These are phyloP conservation scores for Dicyrtomina minuta DNA, from an alignment of 2,888 invertebrate species.

Conservation along the genomic window DNA sequence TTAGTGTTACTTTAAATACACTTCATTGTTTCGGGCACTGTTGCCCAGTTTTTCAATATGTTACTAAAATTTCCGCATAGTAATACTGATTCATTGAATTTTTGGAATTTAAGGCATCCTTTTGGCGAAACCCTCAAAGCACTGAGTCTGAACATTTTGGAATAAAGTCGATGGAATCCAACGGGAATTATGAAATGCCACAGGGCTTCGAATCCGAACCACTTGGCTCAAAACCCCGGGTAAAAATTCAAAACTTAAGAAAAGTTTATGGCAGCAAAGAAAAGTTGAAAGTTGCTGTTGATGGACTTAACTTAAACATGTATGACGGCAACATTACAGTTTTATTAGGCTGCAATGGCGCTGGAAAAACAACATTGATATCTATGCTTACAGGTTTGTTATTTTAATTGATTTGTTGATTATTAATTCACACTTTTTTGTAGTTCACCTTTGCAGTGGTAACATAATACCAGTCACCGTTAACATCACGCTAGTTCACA, in stretches of 20 bases:
- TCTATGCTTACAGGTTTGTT: conserved; percentile 66
- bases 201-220: conserved; percentile 57
- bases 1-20: too few relatives aligned
- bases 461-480: too few relatives aligned
- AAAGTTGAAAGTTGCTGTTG: conserved; percentile 64
- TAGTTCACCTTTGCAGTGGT: too few relatives aligned
- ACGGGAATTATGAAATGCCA: conserved; percentile 7
- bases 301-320: conserved; percentile 71
- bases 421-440: background rate
- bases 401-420: background rate
- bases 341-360: conserved; percentile 83
- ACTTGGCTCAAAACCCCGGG: conserved; percentile 55
- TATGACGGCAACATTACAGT: conserved; percentile 82
- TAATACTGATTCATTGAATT: background rate
- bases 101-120: conserved; percentile 12
- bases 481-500: too few relatives aligned
- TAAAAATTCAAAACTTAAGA: conserved; percentile 55
- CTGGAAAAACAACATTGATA: conserved; percentile 72
- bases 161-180: conserved; percentile 8
- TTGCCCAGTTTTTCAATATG: too few relatives aligned
- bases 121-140: conserved; percentile 3
- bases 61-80: too few relatives aligned
- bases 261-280: conserved; percentile 51
- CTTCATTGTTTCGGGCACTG: too few relatives aligned
- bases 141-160: background rate